Evolutionary conservation across 2,888 invertebrate species (phyloP).

Genomic region (Pseudeuparius sepicola): DNA sequence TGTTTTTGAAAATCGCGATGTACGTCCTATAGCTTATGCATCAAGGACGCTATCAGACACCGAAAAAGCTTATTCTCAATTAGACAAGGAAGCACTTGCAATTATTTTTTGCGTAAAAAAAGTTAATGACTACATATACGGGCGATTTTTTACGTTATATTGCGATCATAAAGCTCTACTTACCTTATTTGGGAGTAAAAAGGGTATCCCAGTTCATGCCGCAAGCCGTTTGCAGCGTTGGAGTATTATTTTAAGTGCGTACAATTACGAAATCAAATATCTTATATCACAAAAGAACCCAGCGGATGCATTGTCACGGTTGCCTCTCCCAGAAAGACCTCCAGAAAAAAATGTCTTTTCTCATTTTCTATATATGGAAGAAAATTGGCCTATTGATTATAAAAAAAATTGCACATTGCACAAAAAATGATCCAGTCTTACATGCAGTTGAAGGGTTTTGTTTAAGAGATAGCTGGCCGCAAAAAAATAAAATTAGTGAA

Average conservation of each 20-base stretch:
- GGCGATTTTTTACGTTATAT: slow-evolving; percentile 13
- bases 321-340: not conserved
- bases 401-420: not conserved
- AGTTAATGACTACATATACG: slow-evolving; percentile 16
- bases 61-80: slow-evolving; percentile 31
- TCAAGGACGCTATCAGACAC: slow-evolving; percentile 28
- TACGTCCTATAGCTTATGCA: slow-evolving; percentile 28
- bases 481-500: too few species aligned
- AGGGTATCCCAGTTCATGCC: slow-evolving; percentile 8
- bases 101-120: slow-evolving; percentile 14
- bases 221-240: slow-evolving; percentile 1
- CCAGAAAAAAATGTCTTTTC: not conserved
- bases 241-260: slow-evolving; percentile 1
- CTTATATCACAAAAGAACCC: not conserved
- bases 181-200: slow-evolving; percentile 13
- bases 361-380: slow-evolving; percentile 1
- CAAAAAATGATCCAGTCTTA: slow-evolving; percentile 1
- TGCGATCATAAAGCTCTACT: slow-evolving; percentile 19
- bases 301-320: not conserved
- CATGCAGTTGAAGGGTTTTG: too few species aligned
- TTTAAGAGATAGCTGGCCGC: too few species aligned
- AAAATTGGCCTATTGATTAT: slow-evolving; percentile 1
- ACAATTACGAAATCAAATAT: not conserved
- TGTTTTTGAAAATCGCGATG: not conserved
- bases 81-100: slow-evolving; percentile 34